phyloP scores from a whole-genome alignment of 1,140 invertebrate genomes.

The Panagrolaimus sp. region DNA sequence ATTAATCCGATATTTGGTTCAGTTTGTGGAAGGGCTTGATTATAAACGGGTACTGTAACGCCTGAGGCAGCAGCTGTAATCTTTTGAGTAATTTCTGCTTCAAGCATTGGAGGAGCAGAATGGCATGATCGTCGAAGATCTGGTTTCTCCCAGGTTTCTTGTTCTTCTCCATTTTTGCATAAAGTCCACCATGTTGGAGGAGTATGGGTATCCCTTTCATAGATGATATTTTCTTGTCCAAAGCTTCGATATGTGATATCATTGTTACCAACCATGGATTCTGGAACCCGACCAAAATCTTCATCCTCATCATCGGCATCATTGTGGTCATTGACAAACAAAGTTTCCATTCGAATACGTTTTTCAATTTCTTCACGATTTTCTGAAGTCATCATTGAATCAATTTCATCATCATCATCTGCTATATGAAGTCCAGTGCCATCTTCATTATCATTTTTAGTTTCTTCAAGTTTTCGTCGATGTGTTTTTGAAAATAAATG shows the following conservation, averaged over 20 bases:
- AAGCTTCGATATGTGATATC: conserved; percentile 40
- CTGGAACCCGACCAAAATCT: background rate
- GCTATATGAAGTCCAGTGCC: conserved; percentile 22
- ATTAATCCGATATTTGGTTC: background rate
- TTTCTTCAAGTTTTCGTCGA: conserved; percentile 68
- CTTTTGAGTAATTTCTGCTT: background rate
- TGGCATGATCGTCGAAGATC: conserved; percentile 41
- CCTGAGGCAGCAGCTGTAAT: background rate
- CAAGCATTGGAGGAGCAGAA: conserved; percentile 49
- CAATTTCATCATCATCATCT: conserved; percentile 36
- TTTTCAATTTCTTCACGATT: conserved; percentile 21
- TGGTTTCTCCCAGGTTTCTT: conserved; percentile 42
- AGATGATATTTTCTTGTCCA: conserved; percentile 50
- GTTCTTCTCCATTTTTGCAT: conserved; percentile 27
- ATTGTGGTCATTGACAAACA: conserved; percentile 30
- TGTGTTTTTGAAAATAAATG: conserved; percentile 98
- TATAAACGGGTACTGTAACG: background rate
- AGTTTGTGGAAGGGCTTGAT: background rate
- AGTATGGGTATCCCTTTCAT: conserved; percentile 53
- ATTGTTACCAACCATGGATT: conserved; percentile 21
- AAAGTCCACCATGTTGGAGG: conserved; percentile 49
- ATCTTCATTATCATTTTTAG: background rate
- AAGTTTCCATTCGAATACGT: conserved; percentile 34
- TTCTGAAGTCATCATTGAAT: conserved; percentile 24
- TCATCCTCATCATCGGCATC: conserved; percentile 50